Base-by-base conservation (phyloP, 2,888 invertebrate genomes). In the Mythimna loreyi region DNA sequence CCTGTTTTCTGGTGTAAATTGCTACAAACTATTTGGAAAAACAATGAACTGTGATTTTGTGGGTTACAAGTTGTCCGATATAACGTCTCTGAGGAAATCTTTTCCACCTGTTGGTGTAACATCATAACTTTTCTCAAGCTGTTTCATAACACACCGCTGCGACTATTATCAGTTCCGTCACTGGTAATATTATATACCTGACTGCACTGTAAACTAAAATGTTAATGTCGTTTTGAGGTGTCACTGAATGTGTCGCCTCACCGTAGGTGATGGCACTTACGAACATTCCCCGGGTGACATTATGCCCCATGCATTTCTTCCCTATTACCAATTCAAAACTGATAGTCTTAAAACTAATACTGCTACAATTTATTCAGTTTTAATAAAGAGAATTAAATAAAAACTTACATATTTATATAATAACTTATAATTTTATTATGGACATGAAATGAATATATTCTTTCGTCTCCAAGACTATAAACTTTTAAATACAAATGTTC, bases 371-470 rank as follows among this genome's bases (percentile, higher is more conserved):
- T 92, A 92, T 92, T 86, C 89, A 85, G 82, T 87, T 91, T 89
- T 90, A 87, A 91, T 91, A 86, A 89, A 86, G 85, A 89, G 86
- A 89, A 89, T 91, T 92, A 89, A 91, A 91, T 91, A 87, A 86
- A 90, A 91, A 83, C 80, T 87, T 88, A 85, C 85, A 33, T 45
- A 50, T 40, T 40, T 40, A 40, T 60, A 86, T 85, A 87, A 90
- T 87, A 76, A 86, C 87, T 90, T 89, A 89, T 87, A 75, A 87
- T 88, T 89, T 89, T 89, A 90, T 90, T 89, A 90, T 89, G 82
- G 86, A 84, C 84, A 87, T 85, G 83, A 87, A 89, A 89, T 87
- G 86, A 88, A 90, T 88, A 87, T 87, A 86, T 89, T 87, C 84
- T 87, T 92, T 88, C 88, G 88, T 81, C 82, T 78, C 68, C 74